Conservation (phyloP, 2,113 vertebrate genomes). For the Craseonycteris thonglongyai region DNA sequence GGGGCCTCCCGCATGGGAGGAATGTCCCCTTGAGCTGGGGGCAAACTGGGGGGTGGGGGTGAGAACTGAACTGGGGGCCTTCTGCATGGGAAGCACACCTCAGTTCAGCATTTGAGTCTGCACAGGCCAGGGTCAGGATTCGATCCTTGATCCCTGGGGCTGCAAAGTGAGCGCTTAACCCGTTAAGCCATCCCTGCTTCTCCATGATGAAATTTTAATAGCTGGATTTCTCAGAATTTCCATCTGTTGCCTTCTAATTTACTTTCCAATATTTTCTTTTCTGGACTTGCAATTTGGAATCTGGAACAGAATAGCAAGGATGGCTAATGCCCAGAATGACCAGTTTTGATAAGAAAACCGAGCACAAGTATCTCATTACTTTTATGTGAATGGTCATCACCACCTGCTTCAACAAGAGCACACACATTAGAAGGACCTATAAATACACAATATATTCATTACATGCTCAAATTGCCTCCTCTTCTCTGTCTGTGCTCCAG, state of each 20-base stretch:
- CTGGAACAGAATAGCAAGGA: neutral
- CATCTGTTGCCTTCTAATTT: neutral
- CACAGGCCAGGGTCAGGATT: no score
- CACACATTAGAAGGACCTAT: neutral
- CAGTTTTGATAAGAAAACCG: neutral
- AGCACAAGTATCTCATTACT: neutral
- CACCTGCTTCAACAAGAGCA: neutral
- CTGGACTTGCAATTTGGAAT: neutral
- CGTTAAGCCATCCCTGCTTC: no score
- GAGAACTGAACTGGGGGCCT: no score
- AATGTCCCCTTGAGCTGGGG: no score
- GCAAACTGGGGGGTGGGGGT: no score
- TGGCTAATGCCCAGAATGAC: neutral
- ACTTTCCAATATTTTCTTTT: neutral
- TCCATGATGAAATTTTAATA: neutral
- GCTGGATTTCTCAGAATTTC: constrained; percentile 6
- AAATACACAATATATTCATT: neutral
- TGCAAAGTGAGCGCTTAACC: no score
- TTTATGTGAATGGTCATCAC: neutral
- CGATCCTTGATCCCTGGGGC: no score
- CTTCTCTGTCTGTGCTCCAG: neutral
- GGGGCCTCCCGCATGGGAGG: no score
- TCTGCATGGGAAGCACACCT: no score
- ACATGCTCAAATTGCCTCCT: neutral
- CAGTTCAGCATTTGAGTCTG: no score